phyloP scores from a whole-genome alignment of 2,888 invertebrate genomes.

The Polietes domitor region DNA sequence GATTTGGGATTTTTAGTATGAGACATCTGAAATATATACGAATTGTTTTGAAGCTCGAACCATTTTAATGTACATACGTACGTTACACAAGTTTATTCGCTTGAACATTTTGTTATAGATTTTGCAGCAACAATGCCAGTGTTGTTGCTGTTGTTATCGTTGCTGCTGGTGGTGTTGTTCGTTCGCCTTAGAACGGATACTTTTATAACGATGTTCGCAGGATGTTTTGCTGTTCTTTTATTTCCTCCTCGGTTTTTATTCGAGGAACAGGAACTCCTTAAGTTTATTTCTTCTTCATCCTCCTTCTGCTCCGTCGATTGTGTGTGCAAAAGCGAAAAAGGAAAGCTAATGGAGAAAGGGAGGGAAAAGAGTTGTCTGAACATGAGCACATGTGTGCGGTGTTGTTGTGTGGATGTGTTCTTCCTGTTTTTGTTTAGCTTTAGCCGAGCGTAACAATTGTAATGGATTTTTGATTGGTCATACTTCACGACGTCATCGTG shows the following conservation, averaged over 20 bases:
- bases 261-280: background rate
- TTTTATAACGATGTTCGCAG: slow-evolving; percentile 54
- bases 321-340: background rate
- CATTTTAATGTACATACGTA: too few species aligned
- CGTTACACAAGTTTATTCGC: slow-evolving; percentile 59
- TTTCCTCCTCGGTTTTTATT: slow-evolving; percentile 41
- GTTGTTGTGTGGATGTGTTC: background rate
- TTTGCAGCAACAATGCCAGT: slow-evolving; percentile 9
- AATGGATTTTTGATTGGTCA: slow-evolving; percentile 80
- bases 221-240: slow-evolving; percentile 63
- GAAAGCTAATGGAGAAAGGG: background rate
- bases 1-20: too few species aligned
- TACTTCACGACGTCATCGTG: slow-evolving; percentile 69
- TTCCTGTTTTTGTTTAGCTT: slow-evolving; percentile 72
- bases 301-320: too few species aligned
- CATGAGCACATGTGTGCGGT: background rate
- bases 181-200: slow-evolving; percentile 35
- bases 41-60: too few species aligned
- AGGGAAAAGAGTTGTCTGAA: background rate
- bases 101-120: slow-evolving; percentile 52
- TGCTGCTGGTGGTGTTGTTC: slow-evolving; percentile 19
- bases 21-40: too few species aligned
- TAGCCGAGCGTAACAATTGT: slow-evolving; percentile 79
- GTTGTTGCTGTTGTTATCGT: slow-evolving; percentile 17
- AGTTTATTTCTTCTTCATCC: background rate